Evolutionary conservation across 2,113 vertebrate species (phyloP).

Genomic region (Cichladusa arquata): DNA sequence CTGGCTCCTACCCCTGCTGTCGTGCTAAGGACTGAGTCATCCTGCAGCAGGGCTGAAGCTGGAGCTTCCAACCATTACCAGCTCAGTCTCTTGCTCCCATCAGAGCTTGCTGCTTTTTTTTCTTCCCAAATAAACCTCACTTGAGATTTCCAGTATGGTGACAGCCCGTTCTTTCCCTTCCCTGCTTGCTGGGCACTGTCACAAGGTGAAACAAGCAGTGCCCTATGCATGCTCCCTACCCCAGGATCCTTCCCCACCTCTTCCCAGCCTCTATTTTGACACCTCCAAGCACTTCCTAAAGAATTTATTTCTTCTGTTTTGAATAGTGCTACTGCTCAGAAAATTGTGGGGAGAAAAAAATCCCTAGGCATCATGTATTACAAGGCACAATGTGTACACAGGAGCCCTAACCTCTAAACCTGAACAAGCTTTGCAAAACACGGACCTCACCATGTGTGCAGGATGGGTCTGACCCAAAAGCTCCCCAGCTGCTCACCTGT

Average conservation of each 20-base stretch:
- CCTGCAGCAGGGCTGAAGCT: constrained; percentile 36
- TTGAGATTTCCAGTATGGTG: background rate
- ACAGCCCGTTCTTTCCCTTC: background rate
- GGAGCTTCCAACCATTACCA: background rate
- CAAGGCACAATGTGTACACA: background rate
- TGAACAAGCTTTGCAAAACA: background rate
- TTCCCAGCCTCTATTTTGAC: background rate
- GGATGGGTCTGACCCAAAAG: background rate
- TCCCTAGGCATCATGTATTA: background rate
- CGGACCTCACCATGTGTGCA: fast-evolving
- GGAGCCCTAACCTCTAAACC: background rate
- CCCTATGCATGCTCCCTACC: background rate
- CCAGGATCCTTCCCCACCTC: background rate
- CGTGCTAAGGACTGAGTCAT: background rate
- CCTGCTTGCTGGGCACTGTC: background rate
- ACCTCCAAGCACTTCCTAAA: background rate
- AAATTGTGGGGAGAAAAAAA: background rate
- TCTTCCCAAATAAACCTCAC: background rate
- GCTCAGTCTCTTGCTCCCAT: background rate
- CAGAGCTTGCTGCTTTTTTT: background rate
- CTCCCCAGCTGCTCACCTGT: background rate
- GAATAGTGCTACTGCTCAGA: background rate
- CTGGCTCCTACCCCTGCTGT: background rate
- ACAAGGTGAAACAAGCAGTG: background rate
- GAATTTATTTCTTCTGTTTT: background rate